These are phyloP conservation scores for Drosophila sproati DNA, from an alignment of 1,140 invertebrate genomes.

Conservation along the genomic window DNA sequence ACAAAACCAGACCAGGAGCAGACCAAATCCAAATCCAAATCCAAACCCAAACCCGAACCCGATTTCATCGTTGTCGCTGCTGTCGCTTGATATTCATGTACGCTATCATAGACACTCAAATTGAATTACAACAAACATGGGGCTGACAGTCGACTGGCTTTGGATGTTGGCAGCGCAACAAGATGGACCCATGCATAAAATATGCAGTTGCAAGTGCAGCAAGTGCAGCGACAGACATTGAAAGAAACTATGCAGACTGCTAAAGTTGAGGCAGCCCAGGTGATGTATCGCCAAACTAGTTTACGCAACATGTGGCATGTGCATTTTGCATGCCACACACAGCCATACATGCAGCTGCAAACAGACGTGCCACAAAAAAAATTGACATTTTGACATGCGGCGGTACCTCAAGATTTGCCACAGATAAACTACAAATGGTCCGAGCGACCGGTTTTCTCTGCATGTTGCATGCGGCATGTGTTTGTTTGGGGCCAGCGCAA, in stretches of 20 bases:
- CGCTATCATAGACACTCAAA: conserved; percentile 53
- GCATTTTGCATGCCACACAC: conserved; percentile 77
- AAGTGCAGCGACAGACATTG: conserved; percentile 44
- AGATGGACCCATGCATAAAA: conserved; percentile 20
- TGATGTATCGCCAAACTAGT: conserved; percentile 82
- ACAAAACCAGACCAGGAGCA: neutral
- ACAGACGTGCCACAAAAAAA: conserved; percentile 56
- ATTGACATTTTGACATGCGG: conserved; percentile 82
- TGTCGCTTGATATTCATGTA: conserved; percentile 42
- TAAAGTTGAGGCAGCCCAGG: conserved; percentile 50
- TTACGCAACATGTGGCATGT: conserved; percentile 81
- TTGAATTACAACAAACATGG: conserved; percentile 52
- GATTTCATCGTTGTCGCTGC: neutral
- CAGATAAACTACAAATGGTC: conserved; percentile 79
- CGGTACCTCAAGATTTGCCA: conserved; percentile 77
- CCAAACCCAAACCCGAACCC: conserved; percentile 1
- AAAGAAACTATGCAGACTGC: conserved; percentile 16
- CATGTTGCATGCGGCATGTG: neutral
- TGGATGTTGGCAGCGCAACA: conserved; percentile 13
- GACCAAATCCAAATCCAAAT: neutral
- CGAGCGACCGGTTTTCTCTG: conserved; percentile 24
- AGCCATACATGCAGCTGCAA: conserved; percentile 23
- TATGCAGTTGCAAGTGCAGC: conserved; percentile 54
- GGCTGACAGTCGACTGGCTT: conserved; percentile 37
- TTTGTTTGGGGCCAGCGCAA: conserved; percentile 38